Evolutionary conservation across 2,797 vertebrate species (phyloP).

Genomic region (Urosaurus nigricauda): DNA sequence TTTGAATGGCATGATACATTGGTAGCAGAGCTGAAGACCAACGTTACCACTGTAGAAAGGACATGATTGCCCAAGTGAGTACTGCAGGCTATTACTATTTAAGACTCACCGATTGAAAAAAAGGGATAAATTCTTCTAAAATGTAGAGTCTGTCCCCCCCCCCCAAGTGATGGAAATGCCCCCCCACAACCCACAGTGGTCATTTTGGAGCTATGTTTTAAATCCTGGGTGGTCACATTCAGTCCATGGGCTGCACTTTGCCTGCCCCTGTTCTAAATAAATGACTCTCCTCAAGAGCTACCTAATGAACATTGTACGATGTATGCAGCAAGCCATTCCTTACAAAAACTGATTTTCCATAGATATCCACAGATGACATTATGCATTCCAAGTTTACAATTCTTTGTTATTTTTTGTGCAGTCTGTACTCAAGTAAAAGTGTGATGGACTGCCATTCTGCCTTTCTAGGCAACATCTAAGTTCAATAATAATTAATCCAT

Average conservation of each 20-base stretch:
- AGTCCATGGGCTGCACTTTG: too few relatives aligned
- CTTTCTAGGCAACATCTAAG: not conserved
- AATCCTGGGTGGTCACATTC: too few relatives aligned
- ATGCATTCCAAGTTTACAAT: fast-evolving
- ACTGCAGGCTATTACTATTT: not conserved
- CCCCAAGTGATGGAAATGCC: too few relatives aligned
- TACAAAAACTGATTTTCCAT: not conserved
- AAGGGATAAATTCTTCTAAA: not conserved
- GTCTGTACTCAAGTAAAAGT: not conserved
- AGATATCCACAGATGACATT: fast-evolving
- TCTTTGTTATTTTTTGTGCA: not conserved
- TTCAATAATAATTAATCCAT: not conserved
- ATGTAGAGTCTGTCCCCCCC: too few relatives aligned
- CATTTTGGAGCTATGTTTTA: too few relatives aligned
- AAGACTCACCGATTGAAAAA: not conserved
- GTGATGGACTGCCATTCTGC: not conserved
- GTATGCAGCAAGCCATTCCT: not conserved
- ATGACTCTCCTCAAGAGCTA: not conserved
- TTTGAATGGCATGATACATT: not conserved
- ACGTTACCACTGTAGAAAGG: not conserved
- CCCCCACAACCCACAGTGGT: too few relatives aligned
- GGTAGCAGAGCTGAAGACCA: not conserved
- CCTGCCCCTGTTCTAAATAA: not conserved
- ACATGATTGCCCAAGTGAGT: not conserved
- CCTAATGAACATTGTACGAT: not conserved